phyloP scores from a whole-genome alignment of 2,888 invertebrate species.

The Agrochola lychnidis region DNA sequence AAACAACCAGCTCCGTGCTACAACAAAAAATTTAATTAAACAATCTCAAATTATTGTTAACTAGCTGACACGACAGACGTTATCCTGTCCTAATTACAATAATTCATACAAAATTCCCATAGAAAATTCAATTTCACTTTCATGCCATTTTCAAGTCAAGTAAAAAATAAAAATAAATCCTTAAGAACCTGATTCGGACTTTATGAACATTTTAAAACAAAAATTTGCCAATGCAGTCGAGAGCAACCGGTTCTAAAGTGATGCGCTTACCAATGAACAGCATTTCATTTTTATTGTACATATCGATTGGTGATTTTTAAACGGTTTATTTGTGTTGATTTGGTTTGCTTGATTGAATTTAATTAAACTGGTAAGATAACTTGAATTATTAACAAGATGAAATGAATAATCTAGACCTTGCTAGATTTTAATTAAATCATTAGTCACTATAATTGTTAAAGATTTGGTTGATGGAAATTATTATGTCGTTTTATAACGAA shows the following conservation, averaged over 20 bases:
- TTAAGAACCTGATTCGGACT: too few species aligned
- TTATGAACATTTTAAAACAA: too few species aligned
- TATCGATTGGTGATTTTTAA: slow-evolving; percentile 3
- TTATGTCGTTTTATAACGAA: slow-evolving; percentile 51
- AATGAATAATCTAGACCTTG: slow-evolving; percentile 34
- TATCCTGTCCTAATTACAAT: too few species aligned
- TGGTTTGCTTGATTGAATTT: slow-evolving; percentile 2
- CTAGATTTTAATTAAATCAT: slow-evolving; percentile 31
- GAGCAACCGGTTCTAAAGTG: too few species aligned
- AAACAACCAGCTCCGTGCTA: neutral
- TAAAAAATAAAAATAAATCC: too few species aligned
- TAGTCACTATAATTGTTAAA: slow-evolving; percentile 38
- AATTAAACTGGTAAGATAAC: neutral
- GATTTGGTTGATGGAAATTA: slow-evolving; percentile 59
- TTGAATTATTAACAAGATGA: slow-evolving; percentile 10
- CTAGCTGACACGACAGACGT: neutral
- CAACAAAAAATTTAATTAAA: neutral
- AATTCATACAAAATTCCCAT: too few species aligned
- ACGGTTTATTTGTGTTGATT: neutral
- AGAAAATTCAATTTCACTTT: too few species aligned
- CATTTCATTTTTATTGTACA: too few species aligned
- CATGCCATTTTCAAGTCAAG: too few species aligned
- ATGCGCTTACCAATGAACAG: too few species aligned
- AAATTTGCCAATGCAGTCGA: too few species aligned
- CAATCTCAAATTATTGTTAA: neutral